Evolutionary conservation across 2,888 invertebrate species (phyloP), one percentile per base, ranked within the genome.

Genomic region (Pollenia griseotomentosa): DNA sequence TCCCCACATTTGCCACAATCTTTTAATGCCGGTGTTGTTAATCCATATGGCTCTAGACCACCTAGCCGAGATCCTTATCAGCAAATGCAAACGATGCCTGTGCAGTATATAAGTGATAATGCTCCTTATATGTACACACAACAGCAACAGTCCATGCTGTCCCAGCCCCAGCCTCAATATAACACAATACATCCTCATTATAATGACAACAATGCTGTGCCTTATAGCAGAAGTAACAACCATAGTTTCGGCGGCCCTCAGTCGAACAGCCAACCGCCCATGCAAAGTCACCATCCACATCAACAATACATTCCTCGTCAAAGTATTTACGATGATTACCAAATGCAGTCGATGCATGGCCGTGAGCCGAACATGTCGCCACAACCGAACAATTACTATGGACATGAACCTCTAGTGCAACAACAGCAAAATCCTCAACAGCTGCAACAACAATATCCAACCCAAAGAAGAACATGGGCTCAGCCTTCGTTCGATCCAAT

Each of bases 381-480:
- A 63, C 93, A 93, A 89, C 94, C 95, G 86, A 94, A 95, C 89
- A 96, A 96, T 93, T 97, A 97, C 93, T 97, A 96, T 93, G 94
- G 97, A 90, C 97, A 97, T 92, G 96, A 97, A 90, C 94, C 95
- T 88, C 90, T 93, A 40, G 94, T 94, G 93, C 93, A 81, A 33
- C 80, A 93, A 93, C 91, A 78, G 19, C 86, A 70, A 33, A 40
- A 79, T 5, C 89, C 89, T 59, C 91, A 94, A 71, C 95, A 95
- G 93, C 91, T 93, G 92, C 77, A 87, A 12, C 80, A 74, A 53
- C 86, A 85, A 55, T 85, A 85, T 57, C 90, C 90, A 66, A 91
- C 94, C 75, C 95, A 95, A 91, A 93, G 96, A 10, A 94, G 96
- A 89, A 96, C 96, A 2, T 96, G 96, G 96, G 95, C 96, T 53